These are phyloP conservation scores for Dicrurus megarhynchus DNA, from an alignment of 2,113 vertebrate genomes.

Conservation along the genomic window DNA sequence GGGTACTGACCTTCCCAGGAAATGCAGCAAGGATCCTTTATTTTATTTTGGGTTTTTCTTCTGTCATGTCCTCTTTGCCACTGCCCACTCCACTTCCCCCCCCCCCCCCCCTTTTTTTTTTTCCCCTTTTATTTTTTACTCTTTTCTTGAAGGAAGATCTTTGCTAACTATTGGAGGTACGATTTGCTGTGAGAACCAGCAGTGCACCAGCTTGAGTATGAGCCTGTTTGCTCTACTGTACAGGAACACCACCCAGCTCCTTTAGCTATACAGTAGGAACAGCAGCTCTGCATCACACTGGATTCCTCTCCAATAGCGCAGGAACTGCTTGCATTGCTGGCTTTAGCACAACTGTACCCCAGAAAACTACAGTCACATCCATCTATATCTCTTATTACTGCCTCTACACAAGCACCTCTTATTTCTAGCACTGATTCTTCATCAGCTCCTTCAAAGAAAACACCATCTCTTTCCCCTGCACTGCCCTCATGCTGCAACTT, in stretches of 20 bases:
- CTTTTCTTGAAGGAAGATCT: not conserved
- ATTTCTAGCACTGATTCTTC: not conserved
- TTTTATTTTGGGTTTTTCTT: not conserved
- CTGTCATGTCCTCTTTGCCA: not conserved
- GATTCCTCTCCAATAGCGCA: not conserved
- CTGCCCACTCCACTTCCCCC: not conserved
- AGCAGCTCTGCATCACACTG: not conserved
- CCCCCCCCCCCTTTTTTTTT: not conserved
- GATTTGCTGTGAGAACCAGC: not conserved
- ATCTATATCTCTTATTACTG: not conserved
- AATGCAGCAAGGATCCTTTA: not conserved
- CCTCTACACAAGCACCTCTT: not conserved
- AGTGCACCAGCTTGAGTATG: not conserved
- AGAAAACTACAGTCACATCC: not conserved
- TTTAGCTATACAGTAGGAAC: not conserved
- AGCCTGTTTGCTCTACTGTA: not conserved
- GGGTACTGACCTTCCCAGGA: not conserved
- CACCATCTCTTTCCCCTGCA: not conserved
- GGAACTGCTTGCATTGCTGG: not conserved
- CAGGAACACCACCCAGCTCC: not conserved
- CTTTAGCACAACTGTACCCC: not conserved
- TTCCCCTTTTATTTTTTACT: not conserved
- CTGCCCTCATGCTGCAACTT: not conserved
- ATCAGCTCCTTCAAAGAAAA: not conserved
- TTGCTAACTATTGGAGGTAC: not conserved